A percentile compares a stretch with the other conserved stretches of the same genome.
Evolutionary conservation across 1,140 invertebrate genomes (phyloP).

Genomic region (Planococcus citri): DNA sequence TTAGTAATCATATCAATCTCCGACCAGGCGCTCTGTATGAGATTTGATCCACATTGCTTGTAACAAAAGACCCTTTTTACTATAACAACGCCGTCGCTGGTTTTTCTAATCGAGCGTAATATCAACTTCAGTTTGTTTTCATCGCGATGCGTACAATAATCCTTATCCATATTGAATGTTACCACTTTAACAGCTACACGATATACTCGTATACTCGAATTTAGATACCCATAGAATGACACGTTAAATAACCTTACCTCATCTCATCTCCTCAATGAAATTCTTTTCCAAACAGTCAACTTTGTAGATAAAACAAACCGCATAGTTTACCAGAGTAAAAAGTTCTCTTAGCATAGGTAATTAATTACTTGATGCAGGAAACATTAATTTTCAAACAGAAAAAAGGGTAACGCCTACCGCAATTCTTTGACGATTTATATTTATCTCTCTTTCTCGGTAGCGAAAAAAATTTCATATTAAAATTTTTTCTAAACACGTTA

Average conservation of each 20-base stretch:
- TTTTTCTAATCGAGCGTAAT: background rate
- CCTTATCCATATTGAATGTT: no score
- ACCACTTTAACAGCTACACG: no score
- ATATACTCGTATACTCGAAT: no score
- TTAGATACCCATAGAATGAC: no score
- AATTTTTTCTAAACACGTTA: background rate
- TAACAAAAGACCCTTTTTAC: constrained; percentile 11
- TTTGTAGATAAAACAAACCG: background rate
- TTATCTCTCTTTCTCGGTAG: background rate
- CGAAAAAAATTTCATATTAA: background rate
- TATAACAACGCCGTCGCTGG: no score
- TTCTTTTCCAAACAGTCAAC: background rate
- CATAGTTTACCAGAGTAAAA: background rate
- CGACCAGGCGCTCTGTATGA: constrained; percentile 12
- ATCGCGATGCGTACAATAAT: no score
- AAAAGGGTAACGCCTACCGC: background rate
- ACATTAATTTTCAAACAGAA: background rate
- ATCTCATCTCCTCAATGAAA: no score
- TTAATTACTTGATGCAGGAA: background rate
- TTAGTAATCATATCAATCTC: constrained; percentile 18
- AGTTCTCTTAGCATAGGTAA: background rate
- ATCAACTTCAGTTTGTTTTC: constrained; percentile 1
- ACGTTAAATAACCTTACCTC: no score
- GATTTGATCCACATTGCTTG: constrained; percentile 10
- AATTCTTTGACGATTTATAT: background rate